These are phyloP conservation scores for Lepidocyrtoides sp. DNA, from an alignment of 2,888 invertebrate genomes.

Conservation along the genomic window DNA sequence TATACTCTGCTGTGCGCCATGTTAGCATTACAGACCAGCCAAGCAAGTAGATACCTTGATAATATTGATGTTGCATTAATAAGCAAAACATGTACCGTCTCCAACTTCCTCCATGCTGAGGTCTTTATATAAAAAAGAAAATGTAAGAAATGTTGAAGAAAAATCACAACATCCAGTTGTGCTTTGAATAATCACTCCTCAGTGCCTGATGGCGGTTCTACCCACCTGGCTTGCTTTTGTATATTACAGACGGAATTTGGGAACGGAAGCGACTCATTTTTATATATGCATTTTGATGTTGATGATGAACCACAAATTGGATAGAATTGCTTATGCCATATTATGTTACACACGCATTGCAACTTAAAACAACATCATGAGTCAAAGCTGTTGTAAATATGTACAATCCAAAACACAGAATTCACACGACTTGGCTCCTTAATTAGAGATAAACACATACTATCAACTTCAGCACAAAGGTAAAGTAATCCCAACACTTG, in stretches of 20 bases:
- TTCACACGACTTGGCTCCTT: conserved; percentile 16
- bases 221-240: neutral
- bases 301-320: conserved; percentile 13
- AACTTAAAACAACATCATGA: neutral
- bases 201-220: neutral
- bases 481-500: neutral
- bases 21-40: neutral
- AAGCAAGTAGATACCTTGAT: no score
- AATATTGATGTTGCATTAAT: neutral
- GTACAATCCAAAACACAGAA: neutral
- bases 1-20: neutral
- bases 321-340: neutral
- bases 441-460: neutral
- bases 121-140: neutral
- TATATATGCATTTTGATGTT: neutral
- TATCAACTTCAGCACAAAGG: neutral
- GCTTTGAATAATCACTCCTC: neutral
- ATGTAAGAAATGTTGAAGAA: no score
- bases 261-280: conserved; percentile 66
- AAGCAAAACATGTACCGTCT: neutral
- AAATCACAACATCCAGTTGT: neutral
- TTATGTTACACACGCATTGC: no score
- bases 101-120: neutral
- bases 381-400: neutral
- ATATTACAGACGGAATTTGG: conserved; percentile 33